A percentile compares a stretch with the other conserved stretches of the same genome.
These are phyloP conservation scores for Cariama cristata DNA, from an alignment of 2,113 vertebrate genomes.

Conservation along the genomic window DNA sequence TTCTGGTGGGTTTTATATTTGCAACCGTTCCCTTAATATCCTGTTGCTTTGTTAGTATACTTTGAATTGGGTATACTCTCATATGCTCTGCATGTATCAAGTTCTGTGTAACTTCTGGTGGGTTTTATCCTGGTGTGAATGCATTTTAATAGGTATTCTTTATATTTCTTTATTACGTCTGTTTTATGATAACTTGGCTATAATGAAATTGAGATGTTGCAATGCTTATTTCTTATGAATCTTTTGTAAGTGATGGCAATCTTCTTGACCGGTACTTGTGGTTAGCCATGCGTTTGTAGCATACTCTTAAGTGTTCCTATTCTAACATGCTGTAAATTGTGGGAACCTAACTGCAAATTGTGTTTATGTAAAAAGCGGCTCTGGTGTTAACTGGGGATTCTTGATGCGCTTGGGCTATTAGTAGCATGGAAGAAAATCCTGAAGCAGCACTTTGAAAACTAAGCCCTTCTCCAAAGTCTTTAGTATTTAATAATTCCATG, in stretches of 20 bases:
- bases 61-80: neutral
- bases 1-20: neutral
- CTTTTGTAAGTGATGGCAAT: neutral
- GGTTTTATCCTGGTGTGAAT: neutral
- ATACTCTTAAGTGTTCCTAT: neutral
- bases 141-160: neutral
- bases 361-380: neutral
- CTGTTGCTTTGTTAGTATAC: neutral
- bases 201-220: neutral
- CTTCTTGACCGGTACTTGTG: neutral
- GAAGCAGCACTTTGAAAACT: neutral
- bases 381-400: neutral
- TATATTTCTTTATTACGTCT: neutral
- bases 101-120: neutral
- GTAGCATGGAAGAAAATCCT: neutral
- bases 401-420: neutral
- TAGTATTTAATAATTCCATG: neutral
- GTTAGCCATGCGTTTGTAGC: rapidly evolving
- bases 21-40: no score
- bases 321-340: neutral
- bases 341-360: neutral
- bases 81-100: rapidly evolving
- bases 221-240: neutral
- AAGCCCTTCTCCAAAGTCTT: neutral
- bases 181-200: neutral